These are phyloP conservation scores for Eulemur rufifrons DNA, from an alignment of 2,113 vertebrate genomes.

Conservation along the genomic window DNA sequence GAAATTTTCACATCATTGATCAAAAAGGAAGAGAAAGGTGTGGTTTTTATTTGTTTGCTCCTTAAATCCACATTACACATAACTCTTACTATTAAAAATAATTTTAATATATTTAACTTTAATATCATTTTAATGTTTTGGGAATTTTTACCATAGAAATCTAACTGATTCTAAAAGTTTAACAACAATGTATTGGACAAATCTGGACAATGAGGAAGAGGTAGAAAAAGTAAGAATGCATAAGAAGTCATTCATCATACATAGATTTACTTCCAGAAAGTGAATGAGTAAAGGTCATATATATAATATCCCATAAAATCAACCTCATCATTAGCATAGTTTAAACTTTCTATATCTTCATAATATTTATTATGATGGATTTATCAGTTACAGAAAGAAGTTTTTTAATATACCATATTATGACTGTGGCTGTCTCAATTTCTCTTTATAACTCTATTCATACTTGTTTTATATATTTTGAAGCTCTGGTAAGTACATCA, in stretches of 20 bases:
- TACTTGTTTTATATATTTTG: not conserved
- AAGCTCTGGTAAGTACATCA: not conserved
- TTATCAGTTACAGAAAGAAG: not conserved
- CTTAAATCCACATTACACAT: not conserved
- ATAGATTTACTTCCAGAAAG: not conserved
- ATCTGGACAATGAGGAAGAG: not conserved
- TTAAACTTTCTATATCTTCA: not conserved
- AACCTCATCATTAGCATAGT: not conserved
- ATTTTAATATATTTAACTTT: not conserved
- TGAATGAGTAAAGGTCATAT: not conserved
- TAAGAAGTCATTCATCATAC: not conserved
- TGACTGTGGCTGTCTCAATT: not conserved
- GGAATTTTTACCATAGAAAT: not conserved
- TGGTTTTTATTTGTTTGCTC: not conserved
- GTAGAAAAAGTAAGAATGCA: not conserved
- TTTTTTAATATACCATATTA: not conserved
- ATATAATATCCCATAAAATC: not conserved
- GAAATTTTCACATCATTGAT: slow-evolving; percentile 42
- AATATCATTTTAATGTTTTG: not conserved
- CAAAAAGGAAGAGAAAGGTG: not conserved
- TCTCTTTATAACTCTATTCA: not conserved
- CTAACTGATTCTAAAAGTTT: not conserved
- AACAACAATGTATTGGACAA: not conserved
- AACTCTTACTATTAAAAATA: not conserved
- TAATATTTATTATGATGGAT: not conserved